Evolutionary conservation across 2,888 invertebrate species (phyloP).

Genomic region (Rhimphoctona megacephalus): DNA sequence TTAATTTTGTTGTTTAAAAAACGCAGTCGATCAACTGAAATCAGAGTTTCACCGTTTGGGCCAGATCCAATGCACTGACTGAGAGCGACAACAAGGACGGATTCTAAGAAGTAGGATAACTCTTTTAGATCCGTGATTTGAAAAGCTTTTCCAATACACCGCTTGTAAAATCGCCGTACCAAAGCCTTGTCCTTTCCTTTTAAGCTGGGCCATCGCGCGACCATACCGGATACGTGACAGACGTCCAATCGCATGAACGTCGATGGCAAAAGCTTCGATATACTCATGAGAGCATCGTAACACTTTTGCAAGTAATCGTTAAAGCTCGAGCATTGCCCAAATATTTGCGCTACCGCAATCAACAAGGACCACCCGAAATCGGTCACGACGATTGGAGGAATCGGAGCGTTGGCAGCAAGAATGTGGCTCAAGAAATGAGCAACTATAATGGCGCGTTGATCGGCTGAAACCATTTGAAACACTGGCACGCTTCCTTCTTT

Average conservation of each 20-base stretch:
- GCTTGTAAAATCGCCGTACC: constrained; percentile 30
- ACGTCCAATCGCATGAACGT: constrained; percentile 49
- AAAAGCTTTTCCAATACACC: constrained; percentile 41
- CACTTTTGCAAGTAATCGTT: constrained; percentile 48
- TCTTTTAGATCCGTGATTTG: constrained; percentile 40
- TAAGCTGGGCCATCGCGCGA: constrained; percentile 3
- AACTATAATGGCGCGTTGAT: constrained; percentile 36
- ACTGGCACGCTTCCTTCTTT: constrained; percentile 48
- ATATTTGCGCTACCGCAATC: constrained; percentile 52
- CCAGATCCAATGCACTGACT: constrained; percentile 29
- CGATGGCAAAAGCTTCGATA: constrained; percentile 12
- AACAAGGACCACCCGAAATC: constrained; percentile 57
- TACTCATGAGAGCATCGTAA: constrained; percentile 9
- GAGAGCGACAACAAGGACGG: constrained; percentile 21
- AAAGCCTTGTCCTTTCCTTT: constrained; percentile 1
- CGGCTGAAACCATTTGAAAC: constrained; percentile 45
- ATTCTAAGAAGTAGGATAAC: not conserved
- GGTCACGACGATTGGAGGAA: constrained; percentile 48
- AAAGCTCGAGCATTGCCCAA: constrained; percentile 46
- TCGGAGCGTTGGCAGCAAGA: constrained; percentile 15
- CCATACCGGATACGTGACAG: constrained; percentile 8
- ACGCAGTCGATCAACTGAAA: constrained; percentile 21
- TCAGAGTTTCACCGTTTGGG: not conserved
- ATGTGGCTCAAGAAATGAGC: constrained; percentile 50
- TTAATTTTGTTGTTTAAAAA: constrained; percentile 44